Evolutionary conservation across 2,888 invertebrate species (phyloP).

Genomic region (Tipula helvola): DNA sequence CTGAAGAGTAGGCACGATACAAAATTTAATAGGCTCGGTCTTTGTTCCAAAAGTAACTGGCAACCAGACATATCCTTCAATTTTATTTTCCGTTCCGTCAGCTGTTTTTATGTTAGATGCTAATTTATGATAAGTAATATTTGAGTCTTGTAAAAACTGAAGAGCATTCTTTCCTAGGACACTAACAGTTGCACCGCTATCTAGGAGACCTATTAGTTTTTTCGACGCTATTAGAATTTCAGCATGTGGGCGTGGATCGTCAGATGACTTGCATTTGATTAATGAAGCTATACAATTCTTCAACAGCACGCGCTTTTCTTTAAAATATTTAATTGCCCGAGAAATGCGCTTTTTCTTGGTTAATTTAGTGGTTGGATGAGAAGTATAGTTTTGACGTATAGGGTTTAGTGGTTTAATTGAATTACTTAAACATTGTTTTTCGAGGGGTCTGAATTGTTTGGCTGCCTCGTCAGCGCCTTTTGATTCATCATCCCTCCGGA

Average conservation of each 20-base stretch:
- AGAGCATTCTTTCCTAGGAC: background rate
- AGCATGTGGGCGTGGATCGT: background rate
- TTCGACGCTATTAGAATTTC: background rate
- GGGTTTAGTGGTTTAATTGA: too few relatives aligned
- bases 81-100: background rate
- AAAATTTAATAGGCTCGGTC: background rate
- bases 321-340: background rate
- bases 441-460: too few relatives aligned
- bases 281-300: background rate
- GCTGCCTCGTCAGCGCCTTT: too few relatives aligned
- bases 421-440: too few relatives aligned
- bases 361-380: background rate
- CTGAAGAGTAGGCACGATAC: background rate
- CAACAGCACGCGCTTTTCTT: background rate
- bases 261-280: background rate
- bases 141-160: background rate
- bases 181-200: too few relatives aligned
- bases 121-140: background rate
- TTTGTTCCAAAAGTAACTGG: background rate
- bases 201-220: too few relatives aligned
- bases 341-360: too few relatives aligned
- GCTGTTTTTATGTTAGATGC: background rate
- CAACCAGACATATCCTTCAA: background rate
- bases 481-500: too few relatives aligned
- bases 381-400: too few relatives aligned